phyloP scores from a whole-genome alignment of 2,888 invertebrate genomes.

The Dynastes tityus region DNA sequence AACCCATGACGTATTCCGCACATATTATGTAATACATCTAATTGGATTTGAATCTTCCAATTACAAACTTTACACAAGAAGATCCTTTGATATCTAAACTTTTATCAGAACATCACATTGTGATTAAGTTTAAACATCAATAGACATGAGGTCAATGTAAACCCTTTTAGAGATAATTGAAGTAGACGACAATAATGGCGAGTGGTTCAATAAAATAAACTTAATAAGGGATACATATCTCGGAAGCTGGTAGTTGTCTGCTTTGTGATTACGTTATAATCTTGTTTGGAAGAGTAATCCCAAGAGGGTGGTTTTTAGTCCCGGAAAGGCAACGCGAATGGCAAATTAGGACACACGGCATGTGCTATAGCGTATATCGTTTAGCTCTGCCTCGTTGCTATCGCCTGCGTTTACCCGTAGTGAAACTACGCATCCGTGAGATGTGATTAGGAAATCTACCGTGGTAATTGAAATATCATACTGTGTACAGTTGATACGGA shows the following conservation, averaged over 20 bases:
- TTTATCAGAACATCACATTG: neutral
- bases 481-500: constrained; percentile 38
- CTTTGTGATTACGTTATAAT: constrained; percentile 64
- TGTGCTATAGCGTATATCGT: constrained; percentile 24
- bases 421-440: constrained; percentile 66
- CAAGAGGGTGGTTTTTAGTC: constrained; percentile 58
- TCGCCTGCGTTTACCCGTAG: constrained; percentile 58
- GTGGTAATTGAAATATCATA: constrained; percentile 69
- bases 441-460: constrained; percentile 69
- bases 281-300: constrained; percentile 64
- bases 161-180: constrained; percentile 19
- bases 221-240: constrained; percentile 50
- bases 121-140: neutral
- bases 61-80: too few relatives aligned
- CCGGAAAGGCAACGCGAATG: constrained; percentile 51
- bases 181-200: constrained; percentile 24
- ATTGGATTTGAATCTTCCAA: too few relatives aligned
- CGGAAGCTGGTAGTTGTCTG: constrained; percentile 47
- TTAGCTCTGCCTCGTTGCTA: constrained; percentile 13
- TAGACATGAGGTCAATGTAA: constrained; percentile 9
- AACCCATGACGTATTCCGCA: too few relatives aligned
- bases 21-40: too few relatives aligned
- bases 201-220: constrained; percentile 47
- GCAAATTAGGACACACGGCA: constrained; percentile 46
- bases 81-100: neutral